These are phyloP conservation scores for Mellilla xanthometata DNA, from an alignment of 2,888 invertebrate species.

Conservation along the genomic window DNA sequence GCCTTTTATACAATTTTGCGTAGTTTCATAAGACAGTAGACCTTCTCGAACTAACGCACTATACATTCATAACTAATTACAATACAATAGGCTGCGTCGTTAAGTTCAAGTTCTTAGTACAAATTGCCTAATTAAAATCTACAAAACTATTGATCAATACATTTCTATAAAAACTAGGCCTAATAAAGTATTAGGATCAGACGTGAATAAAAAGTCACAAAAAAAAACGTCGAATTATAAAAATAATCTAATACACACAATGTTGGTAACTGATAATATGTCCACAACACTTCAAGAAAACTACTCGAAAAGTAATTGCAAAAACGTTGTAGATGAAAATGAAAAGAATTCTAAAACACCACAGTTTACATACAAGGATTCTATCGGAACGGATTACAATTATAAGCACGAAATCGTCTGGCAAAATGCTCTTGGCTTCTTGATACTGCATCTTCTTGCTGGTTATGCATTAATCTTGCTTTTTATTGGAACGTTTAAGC, in stretches of 20 bases:
- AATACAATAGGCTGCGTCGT: background rate
- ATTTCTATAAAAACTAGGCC: too few species aligned
- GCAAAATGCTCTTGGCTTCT: slow-evolving; percentile 84
- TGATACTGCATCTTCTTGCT: slow-evolving; percentile 77
- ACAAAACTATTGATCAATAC: too few species aligned
- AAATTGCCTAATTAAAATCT: background rate
- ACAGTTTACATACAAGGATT: slow-evolving; percentile 3
- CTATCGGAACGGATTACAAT: slow-evolving; percentile 51
- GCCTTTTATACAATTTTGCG: too few species aligned
- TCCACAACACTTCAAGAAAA: background rate
- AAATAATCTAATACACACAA: too few species aligned
- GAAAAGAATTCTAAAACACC: background rate
- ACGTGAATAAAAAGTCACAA: too few species aligned
- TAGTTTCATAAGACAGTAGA: too few species aligned
- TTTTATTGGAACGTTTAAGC: slow-evolving; percentile 39
- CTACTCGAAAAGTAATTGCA: background rate
- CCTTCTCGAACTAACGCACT: too few species aligned
- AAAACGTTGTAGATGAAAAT: background rate
- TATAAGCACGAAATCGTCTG: slow-evolving; percentile 82
- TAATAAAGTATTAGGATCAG: too few species aligned
- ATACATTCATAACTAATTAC: background rate
- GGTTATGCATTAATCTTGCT: slow-evolving; percentile 65
- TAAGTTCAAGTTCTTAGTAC: background rate
- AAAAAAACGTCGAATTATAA: too few species aligned
- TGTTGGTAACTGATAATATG: background rate